Evolutionary conservation across 1,140 invertebrate species (phyloP).

Genomic region (Drosophila nebulosa): DNA sequence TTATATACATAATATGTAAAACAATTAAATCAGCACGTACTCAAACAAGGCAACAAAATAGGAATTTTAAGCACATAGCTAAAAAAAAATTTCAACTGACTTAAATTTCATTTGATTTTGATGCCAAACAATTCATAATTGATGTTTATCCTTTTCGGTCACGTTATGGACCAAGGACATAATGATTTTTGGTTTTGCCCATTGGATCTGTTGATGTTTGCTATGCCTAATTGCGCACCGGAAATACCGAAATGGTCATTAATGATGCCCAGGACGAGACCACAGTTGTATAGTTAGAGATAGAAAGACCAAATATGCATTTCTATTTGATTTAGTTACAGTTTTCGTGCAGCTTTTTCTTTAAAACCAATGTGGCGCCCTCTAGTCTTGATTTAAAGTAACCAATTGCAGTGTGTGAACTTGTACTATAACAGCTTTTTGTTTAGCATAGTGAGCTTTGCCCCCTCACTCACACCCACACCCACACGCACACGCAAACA

Average conservation of each 20-base stretch:
- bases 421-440: background rate
- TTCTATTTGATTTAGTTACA: background rate
- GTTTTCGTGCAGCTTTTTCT: background rate
- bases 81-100: conserved; percentile 27
- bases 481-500: background rate
- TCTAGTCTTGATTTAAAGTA: background rate
- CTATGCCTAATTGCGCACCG: conserved; percentile 69
- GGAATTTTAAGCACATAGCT: conserved; percentile 34
- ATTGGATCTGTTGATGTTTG: conserved; percentile 50
- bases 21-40: conserved; percentile 72
- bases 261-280: conserved; percentile 43
- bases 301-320: background rate
- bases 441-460: conserved; percentile 8
- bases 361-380: conserved; percentile 25
- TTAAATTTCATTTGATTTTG: conserved; percentile 65
- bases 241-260: conserved; percentile 60
- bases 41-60: conserved; percentile 22
- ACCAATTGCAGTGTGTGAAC: background rate
- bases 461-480: no score
- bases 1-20: conserved; percentile 21
- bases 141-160: conserved; percentile 42
- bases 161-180: conserved; percentile 39
- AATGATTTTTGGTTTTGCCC: conserved; percentile 52
- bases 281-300: conserved; percentile 20
- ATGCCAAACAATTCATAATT: conserved; percentile 57